Evolutionary conservation across 2,888 invertebrate species (phyloP).

Genomic region (Ceraclea dissimilis): DNA sequence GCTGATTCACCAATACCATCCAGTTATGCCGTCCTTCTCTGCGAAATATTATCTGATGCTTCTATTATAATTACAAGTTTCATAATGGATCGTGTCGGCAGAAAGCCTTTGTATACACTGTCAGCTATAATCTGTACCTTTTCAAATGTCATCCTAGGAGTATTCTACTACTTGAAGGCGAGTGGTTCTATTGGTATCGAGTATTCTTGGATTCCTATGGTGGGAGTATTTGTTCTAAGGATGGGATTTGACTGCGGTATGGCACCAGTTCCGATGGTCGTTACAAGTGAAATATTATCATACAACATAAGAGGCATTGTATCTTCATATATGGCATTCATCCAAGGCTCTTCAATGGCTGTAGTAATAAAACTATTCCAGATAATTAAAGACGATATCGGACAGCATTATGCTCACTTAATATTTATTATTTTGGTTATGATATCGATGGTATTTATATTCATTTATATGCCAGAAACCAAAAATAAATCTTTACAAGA

Average conservation of each 20-base stretch:
- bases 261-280: constrained; percentile 23
- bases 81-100: constrained; percentile 22
- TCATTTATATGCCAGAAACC: constrained; percentile 24
- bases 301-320: constrained; percentile 24
- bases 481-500: constrained; percentile 24
- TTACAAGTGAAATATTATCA: constrained; percentile 25
- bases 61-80: constrained; percentile 19
- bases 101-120: constrained; percentile 21
- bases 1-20: constrained; percentile 19
- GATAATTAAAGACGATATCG: constrained; percentile 20
- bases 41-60: constrained; percentile 19
- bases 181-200: constrained; percentile 11
- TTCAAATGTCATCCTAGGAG: constrained; percentile 17
- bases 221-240: constrained; percentile 20
- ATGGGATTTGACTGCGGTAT: constrained; percentile 23
- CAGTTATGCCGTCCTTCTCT: constrained; percentile 18
- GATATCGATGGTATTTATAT: constrained; percentile 18
- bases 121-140: constrained; percentile 20
- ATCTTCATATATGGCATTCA: constrained; percentile 22
- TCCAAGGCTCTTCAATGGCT: constrained; percentile 21
- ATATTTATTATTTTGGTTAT: constrained; percentile 18
- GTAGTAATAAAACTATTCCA: constrained; percentile 21
- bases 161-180: constrained; percentile 14
- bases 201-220: constrained; percentile 22
- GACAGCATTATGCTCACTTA: constrained; percentile 20